Conservation (phyloP, 2,797 vertebrate species). For the Aselliscus stoliczkanus region DNA sequence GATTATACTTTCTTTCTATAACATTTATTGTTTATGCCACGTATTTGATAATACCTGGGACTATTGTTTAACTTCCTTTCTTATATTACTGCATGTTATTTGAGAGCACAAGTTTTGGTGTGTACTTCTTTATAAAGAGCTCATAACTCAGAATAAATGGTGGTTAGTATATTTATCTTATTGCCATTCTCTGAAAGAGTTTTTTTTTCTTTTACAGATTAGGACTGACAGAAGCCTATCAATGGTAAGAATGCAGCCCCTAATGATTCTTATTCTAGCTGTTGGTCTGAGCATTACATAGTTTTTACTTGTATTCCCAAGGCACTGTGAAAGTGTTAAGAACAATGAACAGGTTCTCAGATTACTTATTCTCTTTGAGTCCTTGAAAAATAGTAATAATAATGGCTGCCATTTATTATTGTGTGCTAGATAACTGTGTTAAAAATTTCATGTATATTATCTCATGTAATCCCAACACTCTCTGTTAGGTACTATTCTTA, state of each 20-base stretch:
- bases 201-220: conserved; percentile 82
- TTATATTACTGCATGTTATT: background rate
- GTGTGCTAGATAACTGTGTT: background rate
- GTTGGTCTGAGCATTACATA: background rate
- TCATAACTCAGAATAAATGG: background rate
- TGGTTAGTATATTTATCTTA: background rate
- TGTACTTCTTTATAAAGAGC: background rate
- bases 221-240: conserved; percentile 87
- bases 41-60: background rate
- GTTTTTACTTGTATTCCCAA: background rate
- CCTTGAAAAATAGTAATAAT: conserved; percentile 15
- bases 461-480: background rate
- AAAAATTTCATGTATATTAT: background rate
- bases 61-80: background rate
- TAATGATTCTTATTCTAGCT: background rate
- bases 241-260: conserved; percentile 87
- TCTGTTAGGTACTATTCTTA: background rate
- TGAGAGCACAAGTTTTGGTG: background rate
- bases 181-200: conserved; percentile 49
- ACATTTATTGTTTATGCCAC: background rate
- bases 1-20: background rate
- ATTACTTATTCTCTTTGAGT: background rate
- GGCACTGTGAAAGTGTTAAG: background rate
- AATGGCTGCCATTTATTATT: background rate
- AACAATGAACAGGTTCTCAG: background rate